Evolutionary conservation across 2,113 vertebrate genomes (phyloP), one percentile per base, ranked within the genome.

Genomic region (Lophochroa leadbeateri): DNA sequence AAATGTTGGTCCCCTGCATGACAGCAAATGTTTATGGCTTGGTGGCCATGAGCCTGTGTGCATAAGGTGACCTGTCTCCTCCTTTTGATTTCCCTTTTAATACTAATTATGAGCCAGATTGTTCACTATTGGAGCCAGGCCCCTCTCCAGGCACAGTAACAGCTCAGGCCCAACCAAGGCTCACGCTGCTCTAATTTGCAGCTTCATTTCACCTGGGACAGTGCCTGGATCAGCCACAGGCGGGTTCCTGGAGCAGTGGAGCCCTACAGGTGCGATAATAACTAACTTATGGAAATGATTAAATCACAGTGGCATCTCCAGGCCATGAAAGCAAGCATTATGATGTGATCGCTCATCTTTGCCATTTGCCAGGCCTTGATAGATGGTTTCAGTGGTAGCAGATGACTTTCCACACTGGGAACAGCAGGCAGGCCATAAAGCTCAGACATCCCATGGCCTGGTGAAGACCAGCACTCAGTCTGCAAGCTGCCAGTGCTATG

Each of bases 191-290:
- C 35, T 0, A 5, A 28, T 96, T 96, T 95, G 80, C 84, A 75
- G 95, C 94, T 21, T 50, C 86, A 71, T 95, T 96, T 91, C 95
- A 91, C 75, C 79, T 53, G 90, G 93, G 96, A 82, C 57, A 0
- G 72, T 52, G 91, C 96, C 89, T 44, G 69, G 86, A 52, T 28
- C 61, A 52, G 69, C 76, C 49, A 19, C 41, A 4, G 78, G 1
- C 2, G 6, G 60, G 55, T 4, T 31, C 21, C 77, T 16, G 68
- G 68, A 72, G 82, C 79, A 7, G 35, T 3, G 9, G 13, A 33
- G 65, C 9, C 72, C 46, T 8, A 4, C 1, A 47, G 53, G 28
- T 69, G 80, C 60, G 81, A 10, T 23, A 46, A 78, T 21, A 20
- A 44, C 31, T 65, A 19, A 23, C 68, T 89, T 37, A 9, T 4